phyloP scores from a whole-genome alignment of 2,113 vertebrate genomes.

The Danionella cerebrum region DNA sequence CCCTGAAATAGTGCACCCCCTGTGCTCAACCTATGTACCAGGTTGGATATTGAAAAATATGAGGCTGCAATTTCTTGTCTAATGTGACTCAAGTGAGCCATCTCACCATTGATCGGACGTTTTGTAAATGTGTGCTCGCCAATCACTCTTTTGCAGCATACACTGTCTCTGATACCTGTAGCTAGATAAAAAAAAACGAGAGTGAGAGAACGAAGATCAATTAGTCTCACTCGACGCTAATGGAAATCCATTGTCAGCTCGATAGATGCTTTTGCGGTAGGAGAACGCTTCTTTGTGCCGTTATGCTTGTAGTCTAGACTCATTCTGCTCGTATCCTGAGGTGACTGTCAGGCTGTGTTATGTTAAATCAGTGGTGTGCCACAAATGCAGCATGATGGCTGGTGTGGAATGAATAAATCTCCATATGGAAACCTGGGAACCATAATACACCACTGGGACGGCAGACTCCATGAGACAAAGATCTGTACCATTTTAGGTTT shows the following conservation, averaged over 20 bases:
- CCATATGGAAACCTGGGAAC: neutral
- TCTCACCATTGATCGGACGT: conserved; percentile 19
- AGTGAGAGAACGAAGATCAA: conserved; percentile 21
- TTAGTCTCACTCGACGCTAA: conserved; percentile 26
- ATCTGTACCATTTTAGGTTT: too few relatives aligned
- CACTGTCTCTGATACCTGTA: neutral
- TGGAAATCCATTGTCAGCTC: conserved; percentile 27
- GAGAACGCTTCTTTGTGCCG: neutral
- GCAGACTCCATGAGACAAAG: too few relatives aligned
- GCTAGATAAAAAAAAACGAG: neutral
- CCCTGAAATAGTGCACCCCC: neutral
- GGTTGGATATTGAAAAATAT: conserved; percentile 19
- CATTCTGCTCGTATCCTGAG: conserved; percentile 10
- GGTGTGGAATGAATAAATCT: neutral
- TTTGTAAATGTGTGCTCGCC: too few relatives aligned
- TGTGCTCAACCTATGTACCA: neutral
- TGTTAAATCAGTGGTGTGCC: neutral
- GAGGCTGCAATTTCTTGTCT: conserved; percentile 1
- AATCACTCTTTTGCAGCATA: neutral
- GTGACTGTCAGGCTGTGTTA: conserved; percentile 17
- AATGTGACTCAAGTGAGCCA: conserved; percentile 7
- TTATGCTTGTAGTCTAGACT: conserved; percentile 1
- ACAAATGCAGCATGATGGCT: neutral
- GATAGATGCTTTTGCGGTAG: conserved; percentile 1
- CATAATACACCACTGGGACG: too few relatives aligned